phyloP scores from a whole-genome alignment of 2,888 invertebrate species.

The Temnothorax unifasciatus region DNA sequence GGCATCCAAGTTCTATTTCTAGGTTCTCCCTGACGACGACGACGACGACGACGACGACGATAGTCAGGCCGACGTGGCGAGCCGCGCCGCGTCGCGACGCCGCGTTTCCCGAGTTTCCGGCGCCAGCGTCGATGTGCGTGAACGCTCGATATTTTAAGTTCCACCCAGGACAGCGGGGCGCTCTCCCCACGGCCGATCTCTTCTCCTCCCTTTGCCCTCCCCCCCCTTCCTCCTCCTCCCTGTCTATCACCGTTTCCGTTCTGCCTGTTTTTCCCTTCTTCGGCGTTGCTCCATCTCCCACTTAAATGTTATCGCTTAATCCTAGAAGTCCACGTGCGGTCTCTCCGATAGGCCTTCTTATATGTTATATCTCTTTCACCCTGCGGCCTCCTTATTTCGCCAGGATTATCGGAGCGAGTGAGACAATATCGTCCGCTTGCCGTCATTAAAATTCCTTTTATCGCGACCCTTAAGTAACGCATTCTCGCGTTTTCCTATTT shows the following conservation, averaged over 20 bases:
- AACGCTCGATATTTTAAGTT: conserved; percentile 64
- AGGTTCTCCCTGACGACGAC: conserved; percentile 52
- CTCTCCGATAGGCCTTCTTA: background rate
- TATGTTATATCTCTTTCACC: background rate
- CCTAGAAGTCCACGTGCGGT: background rate
- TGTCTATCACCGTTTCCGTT: conserved; percentile 18
- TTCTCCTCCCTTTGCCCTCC: background rate
- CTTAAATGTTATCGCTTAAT: conserved; percentile 40
- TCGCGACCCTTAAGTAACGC: conserved; percentile 12
- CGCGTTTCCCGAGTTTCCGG: conserved; percentile 56
- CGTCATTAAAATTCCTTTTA: conserved; percentile 25
- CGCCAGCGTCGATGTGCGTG: conserved; percentile 59
- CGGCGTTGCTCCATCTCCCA: background rate
- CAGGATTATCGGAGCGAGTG: background rate
- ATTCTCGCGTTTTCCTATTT: background rate
- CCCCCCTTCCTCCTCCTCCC: background rate
- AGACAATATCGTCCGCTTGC: background rate
- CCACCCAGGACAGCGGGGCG: conserved; percentile 37
- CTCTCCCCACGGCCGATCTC: conserved; percentile 37
- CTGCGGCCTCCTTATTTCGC: background rate
- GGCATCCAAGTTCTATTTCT: conserved; percentile 62
- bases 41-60: conserved; percentile 25
- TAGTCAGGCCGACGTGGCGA: conserved; percentile 22
- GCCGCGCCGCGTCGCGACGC: conserved; percentile 24
- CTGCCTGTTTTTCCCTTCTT: conserved; percentile 2